Evolutionary conservation across 2,888 invertebrate genomes (phyloP).

Genomic region (Mesoligia furuncula): DNA sequence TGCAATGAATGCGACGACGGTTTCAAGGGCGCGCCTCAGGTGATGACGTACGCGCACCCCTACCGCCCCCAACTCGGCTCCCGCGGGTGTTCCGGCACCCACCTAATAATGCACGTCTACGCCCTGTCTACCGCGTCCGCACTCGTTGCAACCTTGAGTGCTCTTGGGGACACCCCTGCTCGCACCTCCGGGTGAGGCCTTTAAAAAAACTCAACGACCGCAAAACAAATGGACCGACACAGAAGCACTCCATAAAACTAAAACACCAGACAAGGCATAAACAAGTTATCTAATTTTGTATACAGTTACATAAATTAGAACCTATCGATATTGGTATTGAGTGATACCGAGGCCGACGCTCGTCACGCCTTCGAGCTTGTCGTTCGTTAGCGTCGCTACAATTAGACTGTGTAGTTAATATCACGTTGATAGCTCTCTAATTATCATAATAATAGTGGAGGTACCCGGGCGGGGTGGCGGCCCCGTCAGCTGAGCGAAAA

Average conservation of each 20-base stretch:
- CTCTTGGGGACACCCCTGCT: constrained; percentile 80
- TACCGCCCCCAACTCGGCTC: constrained; percentile 79
- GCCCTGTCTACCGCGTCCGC: constrained; percentile 89
- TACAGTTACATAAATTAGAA: constrained; percentile 37
- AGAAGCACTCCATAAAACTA: constrained; percentile 40
- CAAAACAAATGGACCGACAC: constrained; percentile 47
- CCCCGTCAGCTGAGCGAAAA: constrained; percentile 91
- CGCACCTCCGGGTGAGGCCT: constrained; percentile 67
- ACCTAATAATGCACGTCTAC: constrained; percentile 91
- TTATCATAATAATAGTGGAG: constrained; percentile 89
- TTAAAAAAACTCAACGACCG: constrained; percentile 66
- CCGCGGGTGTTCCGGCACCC: constrained; percentile 89
- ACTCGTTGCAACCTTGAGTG: constrained; percentile 89
- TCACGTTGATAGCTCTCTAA: constrained; percentile 86
- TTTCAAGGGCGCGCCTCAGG: constrained; percentile 91
- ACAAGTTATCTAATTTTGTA: constrained; percentile 19
- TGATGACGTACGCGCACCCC: constrained; percentile 90
- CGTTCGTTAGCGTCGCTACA: constrained; percentile 66
- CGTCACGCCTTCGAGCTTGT: constrained; percentile 52
- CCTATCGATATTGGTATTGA: constrained; percentile 46
- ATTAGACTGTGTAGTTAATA: constrained; percentile 77
- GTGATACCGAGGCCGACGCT: constrained; percentile 38
- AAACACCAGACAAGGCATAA: constrained; percentile 28
- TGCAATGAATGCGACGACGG: constrained; percentile 90
- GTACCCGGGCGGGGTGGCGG: constrained; percentile 83